Base-by-base conservation (phyloP, 2,888 invertebrate species). In the Noctua pronuba region DNA sequence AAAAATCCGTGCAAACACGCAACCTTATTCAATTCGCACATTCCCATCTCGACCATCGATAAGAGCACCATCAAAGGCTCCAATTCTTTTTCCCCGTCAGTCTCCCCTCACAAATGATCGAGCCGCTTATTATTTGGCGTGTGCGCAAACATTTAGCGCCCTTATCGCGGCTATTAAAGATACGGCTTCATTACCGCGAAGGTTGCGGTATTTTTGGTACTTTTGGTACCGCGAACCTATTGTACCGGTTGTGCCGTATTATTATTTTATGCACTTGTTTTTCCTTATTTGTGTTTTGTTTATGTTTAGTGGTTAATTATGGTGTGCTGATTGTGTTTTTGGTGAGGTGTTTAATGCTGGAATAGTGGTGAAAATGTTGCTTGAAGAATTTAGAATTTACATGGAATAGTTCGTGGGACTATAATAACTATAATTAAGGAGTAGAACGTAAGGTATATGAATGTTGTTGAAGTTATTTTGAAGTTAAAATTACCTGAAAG, bases 101-200 rank as follows among this genome's bases (percentile, higher is more conserved):
- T 92, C 89, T 91, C 94, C 94, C 95, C 93, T 92, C 94, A 94
- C 93, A 96, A 96, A 96, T 95, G 96, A 96, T 95, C 95, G 94
- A 92, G 91, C 87, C 95, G 94, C 95, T 96, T 96, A 96, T 96
- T 96, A 96, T 96, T 96, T 96, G 95, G 96, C 96, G 96, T 96
- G 96, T 95, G 95, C 95, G 92, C 96, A 95, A 96, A 96, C 96
- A 96, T 96, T 96, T 95, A 95, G 94, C 94, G 90, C 93, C 94
- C 96, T 96, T 96, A 96, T 96, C 96, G 94, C 89, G 90, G 91
- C 96, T 94, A 96, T 96, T 96, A 96, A 95, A 95, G 95, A 96
- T 96, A 96, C 94, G 95, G 96, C 96, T 96, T 96, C 96, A 96
- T 96, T 96, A 96, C 95, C 77, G 83, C 74, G 80, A 86, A 88